These are phyloP conservation scores for Episyrphus balteatus DNA, from an alignment of 1,140 invertebrate species.

Conservation along the genomic window DNA sequence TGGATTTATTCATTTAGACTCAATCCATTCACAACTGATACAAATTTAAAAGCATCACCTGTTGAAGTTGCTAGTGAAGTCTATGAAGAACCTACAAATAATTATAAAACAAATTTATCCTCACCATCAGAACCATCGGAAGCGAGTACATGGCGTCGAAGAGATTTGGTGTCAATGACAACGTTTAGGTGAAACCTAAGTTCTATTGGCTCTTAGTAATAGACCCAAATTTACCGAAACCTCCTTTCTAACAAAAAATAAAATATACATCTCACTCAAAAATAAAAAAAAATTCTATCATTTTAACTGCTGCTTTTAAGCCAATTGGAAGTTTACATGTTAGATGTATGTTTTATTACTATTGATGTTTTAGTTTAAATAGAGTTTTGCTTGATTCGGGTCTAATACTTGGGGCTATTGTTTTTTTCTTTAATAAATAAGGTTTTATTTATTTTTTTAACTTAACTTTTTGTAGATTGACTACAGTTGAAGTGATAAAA, in stretches of 20 bases:
- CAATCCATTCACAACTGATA: conserved; percentile 36
- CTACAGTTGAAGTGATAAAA: conserved; percentile 70
- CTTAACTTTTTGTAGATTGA: conserved; percentile 41
- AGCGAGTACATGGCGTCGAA: conserved; percentile 63
- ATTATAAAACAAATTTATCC: conserved; percentile 46
- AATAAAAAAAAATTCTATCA: not conserved
- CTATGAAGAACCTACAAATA: conserved; percentile 52
- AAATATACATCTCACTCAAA: no score
- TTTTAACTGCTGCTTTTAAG: conserved; percentile 2
- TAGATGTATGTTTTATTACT: no score
- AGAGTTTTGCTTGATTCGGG: no score
- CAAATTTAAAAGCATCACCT: conserved; percentile 37
- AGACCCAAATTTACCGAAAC: not conserved
- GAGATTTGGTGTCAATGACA: conserved; percentile 55
- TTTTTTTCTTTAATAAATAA: no score
- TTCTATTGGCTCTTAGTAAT: no score
- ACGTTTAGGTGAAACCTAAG: conserved; percentile 30
- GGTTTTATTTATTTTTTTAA: not conserved
- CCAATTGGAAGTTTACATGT: not conserved
- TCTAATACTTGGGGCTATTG: no score
- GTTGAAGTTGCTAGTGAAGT: conserved; percentile 79
- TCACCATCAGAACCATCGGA: conserved; percentile 70
- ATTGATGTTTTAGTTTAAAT: no score
- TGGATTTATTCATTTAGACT: conserved; percentile 18
- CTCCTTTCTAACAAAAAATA: not conserved